Evolutionary conservation across 2,797 vertebrate species (phyloP), one percentile per base, ranked within the genome.

Genomic region (Hoplostethus atlanticus): DNA sequence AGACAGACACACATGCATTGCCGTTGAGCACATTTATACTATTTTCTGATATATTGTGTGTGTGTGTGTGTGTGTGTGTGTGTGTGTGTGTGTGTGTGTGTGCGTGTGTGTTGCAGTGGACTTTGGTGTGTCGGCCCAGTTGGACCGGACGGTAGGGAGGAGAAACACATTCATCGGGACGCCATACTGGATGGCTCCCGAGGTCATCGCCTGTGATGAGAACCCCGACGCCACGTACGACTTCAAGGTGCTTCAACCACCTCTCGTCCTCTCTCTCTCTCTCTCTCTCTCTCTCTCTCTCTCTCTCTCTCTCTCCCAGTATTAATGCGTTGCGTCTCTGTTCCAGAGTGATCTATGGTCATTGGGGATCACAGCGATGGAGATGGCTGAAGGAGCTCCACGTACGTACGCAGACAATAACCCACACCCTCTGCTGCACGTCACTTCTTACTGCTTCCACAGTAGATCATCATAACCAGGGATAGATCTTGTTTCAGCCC

Each of bases 121-220:
- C 89, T 99, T 98, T 50, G 97, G 98, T 0, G 97, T 99, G 73
- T 98, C 97, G 0, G 97, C 97, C 42, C 98, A 99, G 93, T 89
- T 98, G 73, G 97, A 99, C 89, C 92, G 95, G 53, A 99, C 97
- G 0, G 96, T 99, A 40, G 96, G 97, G 71, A 94, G 96, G 71
- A 96, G 97, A 36, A 97, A 98, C 84, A 99, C 98, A 1, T 98
- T 99, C 85, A 99, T 99, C 4, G 98, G 98, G 56, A 99, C 98
- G 1, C 98, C 98, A 0, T 99, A 98, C 79, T 99, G 98, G 98
- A 99, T 99, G 98, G 98, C 98, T 0, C 98, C 98, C 0, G 97
- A 99, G 91, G 98, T 99, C 77, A 99, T 99, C n/a, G 96, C 97
- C 66, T 99, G 97, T 2, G 96, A 99, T 0, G 96, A 97, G 87